These are phyloP conservation scores for Lindbergichthys nudifrons DNA, from an alignment of 2,797 vertebrate genomes.

Conservation along the genomic window DNA sequence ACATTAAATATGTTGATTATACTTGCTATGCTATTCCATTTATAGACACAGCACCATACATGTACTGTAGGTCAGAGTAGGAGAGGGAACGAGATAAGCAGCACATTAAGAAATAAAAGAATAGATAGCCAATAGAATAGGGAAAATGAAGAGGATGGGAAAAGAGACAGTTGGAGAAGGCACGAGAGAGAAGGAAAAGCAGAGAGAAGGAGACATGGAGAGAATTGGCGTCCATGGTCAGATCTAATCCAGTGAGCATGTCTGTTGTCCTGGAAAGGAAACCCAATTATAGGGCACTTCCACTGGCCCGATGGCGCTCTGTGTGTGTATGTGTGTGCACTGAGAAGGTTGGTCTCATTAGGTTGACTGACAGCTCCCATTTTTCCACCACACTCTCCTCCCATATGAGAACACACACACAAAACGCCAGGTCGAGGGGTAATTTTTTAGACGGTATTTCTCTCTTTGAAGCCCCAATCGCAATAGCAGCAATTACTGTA, in stretches of 20 bases:
- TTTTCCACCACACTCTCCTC: conserved; percentile 67
- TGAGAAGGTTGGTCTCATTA: conserved; percentile 83
- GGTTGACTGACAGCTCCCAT: conserved; percentile 82
- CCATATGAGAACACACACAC: conserved; percentile 64
- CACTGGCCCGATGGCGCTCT: conserved; percentile 76
- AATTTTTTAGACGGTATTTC: conserved; percentile 77
- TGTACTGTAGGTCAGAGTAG: conserved; percentile 26
- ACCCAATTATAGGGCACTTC: conserved; percentile 87
- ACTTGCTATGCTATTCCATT: background rate
- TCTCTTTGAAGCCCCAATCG: conserved; percentile 74
- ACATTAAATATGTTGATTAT: background rate
- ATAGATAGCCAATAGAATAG: background rate
- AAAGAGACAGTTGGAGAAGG: conserved; percentile 24
- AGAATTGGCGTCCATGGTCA: conserved; percentile 79
- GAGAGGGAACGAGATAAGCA: conserved; percentile 3
- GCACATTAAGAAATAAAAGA: background rate
- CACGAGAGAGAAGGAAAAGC: conserved; percentile 48
- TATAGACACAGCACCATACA: background rate
- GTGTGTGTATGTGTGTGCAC: conserved; percentile 60
- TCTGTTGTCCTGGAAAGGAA: conserved; percentile 87
- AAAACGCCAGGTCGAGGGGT: conserved; percentile 50
- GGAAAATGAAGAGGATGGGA: conserved; percentile 23
- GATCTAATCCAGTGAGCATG: conserved; percentile 83
- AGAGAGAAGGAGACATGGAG: conserved; percentile 63
- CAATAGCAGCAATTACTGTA: conserved; percentile 76